Evolutionary conservation across 2,888 invertebrate genomes (phyloP).

Genomic region (Yponomeuta malinellus): DNA sequence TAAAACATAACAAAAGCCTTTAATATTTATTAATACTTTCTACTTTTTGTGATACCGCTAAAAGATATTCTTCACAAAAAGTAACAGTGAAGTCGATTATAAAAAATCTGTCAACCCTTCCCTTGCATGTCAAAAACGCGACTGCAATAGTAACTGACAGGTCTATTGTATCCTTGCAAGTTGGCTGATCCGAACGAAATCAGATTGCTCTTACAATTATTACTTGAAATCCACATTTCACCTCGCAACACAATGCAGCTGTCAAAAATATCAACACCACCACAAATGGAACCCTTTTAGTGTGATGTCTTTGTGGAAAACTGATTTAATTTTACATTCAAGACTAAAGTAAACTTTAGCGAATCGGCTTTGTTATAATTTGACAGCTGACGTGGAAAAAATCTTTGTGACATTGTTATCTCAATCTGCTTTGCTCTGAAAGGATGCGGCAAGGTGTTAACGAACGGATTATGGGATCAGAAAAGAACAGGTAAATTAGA

Average conservation of each 20-base stretch:
- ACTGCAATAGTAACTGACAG: constrained; percentile 29
- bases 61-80: neutral
- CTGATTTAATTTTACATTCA: constrained; percentile 54
- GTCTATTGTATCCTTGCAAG: constrained; percentile 25
- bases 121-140: constrained; percentile 7
- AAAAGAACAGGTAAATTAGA: constrained; percentile 39
- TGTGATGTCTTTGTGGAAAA: constrained; percentile 26
- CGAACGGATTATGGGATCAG: constrained; percentile 51
- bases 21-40: too few species aligned
- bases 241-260: constrained; percentile 39
- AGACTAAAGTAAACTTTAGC: constrained; percentile 44
- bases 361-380: constrained; percentile 58
- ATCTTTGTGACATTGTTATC: constrained; percentile 40
- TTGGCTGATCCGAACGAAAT: constrained; percentile 32
- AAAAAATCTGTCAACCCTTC: constrained; percentile 16
- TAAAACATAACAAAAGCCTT: too few species aligned
- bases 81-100: neutral
- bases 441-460: constrained; percentile 27
- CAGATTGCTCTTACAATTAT: constrained; percentile 31
- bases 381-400: constrained; percentile 51
- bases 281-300: constrained; percentile 50
- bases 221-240: constrained; percentile 41
- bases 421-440: constrained; percentile 33
- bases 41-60: neutral
- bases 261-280: constrained; percentile 58